These are phyloP conservation scores for Bothrops jararaca DNA, from an alignment of 2,113 vertebrate genomes.

Conservation along the genomic window DNA sequence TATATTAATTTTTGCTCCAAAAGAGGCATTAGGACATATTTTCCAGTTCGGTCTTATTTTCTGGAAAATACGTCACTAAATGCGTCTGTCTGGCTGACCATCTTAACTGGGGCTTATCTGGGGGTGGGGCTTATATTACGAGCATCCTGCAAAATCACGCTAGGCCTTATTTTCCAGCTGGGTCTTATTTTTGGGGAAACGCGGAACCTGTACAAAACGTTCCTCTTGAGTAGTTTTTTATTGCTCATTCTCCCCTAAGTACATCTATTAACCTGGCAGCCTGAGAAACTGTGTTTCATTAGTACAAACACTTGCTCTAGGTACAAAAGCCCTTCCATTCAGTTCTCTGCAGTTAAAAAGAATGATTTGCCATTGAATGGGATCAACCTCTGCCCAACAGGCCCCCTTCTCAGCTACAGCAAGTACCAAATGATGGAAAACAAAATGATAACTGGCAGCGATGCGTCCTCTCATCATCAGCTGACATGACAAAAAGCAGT, in stretches of 20 bases:
- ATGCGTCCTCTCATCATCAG: not conserved
- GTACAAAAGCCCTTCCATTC: not conserved
- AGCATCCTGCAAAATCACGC: too few species aligned
- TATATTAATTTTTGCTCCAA: too few species aligned
- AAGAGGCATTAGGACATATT: too few species aligned
- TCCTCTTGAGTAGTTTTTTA: not conserved
- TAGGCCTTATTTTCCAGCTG: too few species aligned
- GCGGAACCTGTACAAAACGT: not conserved
- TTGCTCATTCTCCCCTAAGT: not conserved
- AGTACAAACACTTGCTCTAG: not conserved
- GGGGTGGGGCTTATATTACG: too few species aligned
- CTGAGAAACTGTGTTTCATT: not conserved
- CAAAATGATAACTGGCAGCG: not conserved
- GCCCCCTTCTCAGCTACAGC: not conserved
- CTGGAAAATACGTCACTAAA: too few species aligned
- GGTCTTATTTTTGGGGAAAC: too few species aligned
- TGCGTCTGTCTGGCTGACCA: too few species aligned
- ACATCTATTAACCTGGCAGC: not conserved
- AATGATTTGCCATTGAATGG: not conserved
- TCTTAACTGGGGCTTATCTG: too few species aligned
- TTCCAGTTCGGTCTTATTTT: too few species aligned
- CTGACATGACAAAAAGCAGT: not conserved
- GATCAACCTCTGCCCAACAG: not conserved
- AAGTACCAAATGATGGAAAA: not conserved
- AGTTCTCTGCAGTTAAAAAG: not conserved